Evolutionary conservation across 2,113 vertebrate species (phyloP), one percentile per base, ranked within the genome.

Genomic region (Sturnus vulgaris): DNA sequence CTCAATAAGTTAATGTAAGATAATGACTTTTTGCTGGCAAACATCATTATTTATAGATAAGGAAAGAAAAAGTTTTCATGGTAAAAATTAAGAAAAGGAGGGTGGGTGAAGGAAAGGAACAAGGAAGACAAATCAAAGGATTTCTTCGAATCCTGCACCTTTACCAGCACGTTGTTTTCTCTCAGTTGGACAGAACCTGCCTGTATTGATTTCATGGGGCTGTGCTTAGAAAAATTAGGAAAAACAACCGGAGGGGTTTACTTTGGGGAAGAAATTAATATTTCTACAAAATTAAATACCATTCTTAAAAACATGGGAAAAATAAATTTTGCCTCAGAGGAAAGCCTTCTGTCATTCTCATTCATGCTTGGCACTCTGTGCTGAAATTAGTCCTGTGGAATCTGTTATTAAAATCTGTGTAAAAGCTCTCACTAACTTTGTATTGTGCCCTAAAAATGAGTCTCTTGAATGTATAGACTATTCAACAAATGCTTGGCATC

Each of bases 361-460:
- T 70, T 80, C 37, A 46, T 31, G 37, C 63, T 72, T 92, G 93
- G 68, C 82, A 90, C 88, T n/a, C 53, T 64, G 37, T 61, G 46
- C 82, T 85, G 79, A 95, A 94, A 94, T 88, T 72, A 93, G 28
- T 88, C 53, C 49, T 2, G 4, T 73, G 66, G 75, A 92, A 93
- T 94, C 73, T 39, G 57, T 65, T 69, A 94, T 94, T 96, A 86
- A 91, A 94, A 53, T 94, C 79, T 83, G 17, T 77, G 61, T 64
- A 28, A 91, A 91, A 24, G 44, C 84, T 93, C 50, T 92, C 82
- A 86, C 92, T 92, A 86, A 79, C 63, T 92, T 90, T 88, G 55
- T 27, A 90, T 94, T 96, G 88, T 96, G 63, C 59, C 33, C 46
- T 93, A 21, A 49, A 56, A 94, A 94, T 73, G 55, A 20, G 14